Base-by-base conservation (phyloP, 2,113 vertebrate genomes). In the Barnardius zonarius region DNA sequence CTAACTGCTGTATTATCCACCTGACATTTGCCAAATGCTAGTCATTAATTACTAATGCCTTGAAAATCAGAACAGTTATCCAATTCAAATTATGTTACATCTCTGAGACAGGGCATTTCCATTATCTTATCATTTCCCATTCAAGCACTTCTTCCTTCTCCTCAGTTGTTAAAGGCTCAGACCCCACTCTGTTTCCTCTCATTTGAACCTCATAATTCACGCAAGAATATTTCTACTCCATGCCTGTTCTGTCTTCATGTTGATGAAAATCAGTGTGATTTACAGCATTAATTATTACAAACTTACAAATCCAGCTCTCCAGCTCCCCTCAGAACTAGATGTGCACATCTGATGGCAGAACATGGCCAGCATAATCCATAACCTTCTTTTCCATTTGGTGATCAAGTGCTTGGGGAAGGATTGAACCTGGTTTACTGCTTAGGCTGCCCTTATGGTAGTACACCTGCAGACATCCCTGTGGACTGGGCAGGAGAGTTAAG, bases 21-120 rank as follows among this genome's bases (percentile, higher is more conserved):
- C 87, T 88, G 69, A 88, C n/a, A 67, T 92, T 95, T 76, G 92
- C 55, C 49, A 91, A 95, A 92, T 94, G 85, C 39, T 88, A 52
- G 51, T 94, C 70, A 88, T 83, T 96, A 93, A 91, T 97, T 96
- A 94, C 84, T 91, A 87, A 83, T 84, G 79, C 91, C 75, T 87
- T 80, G 70, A 68, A 73, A 95, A 90, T 95, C 67, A 78, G 31
- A 89, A 70, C 31, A 84, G 79, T 78, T 96, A 93, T 11, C 52
- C 23, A 6, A 85, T 92, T 86, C 54, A 92, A 59, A 87, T 84
- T 66, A 70, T 9, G 8, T 94, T 89, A 57, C 43, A 68, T 82
- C 24, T 91, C 83, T 80, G 74, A 96, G 57, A 13, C 20, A 74
- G 82, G 90, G 70, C 75, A 62, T 76, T 93, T 89, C 79, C 43